phyloP scores from a whole-genome alignment of 2,888 invertebrate species.

The Zootermopsis nevadensis region DNA sequence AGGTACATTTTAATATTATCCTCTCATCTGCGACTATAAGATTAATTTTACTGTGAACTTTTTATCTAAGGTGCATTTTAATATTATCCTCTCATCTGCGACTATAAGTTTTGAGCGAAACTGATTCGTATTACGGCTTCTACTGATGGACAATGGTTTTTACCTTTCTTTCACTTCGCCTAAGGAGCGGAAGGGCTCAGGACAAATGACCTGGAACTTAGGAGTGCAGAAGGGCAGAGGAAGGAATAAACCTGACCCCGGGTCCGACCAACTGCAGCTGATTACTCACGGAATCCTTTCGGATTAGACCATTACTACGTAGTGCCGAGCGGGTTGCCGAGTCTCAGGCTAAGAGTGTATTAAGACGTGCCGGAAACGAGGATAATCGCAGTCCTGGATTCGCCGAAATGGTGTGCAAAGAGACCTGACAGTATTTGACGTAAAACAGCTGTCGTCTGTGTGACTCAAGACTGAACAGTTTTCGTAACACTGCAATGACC shows the following conservation, averaged over 20 bases:
- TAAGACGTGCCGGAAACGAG: not conserved
- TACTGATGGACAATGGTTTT: not conserved
- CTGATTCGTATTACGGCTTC: not conserved
- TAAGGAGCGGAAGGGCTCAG: not conserved
- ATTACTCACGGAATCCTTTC: constrained; percentile 13
- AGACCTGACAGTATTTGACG: not conserved
- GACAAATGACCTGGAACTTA: not conserved
- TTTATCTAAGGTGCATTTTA: too few relatives aligned
- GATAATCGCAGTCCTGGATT: not conserved
- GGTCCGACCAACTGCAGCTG: not conserved
- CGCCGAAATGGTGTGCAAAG: not conserved
- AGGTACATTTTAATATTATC: too few relatives aligned
- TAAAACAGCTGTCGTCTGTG: too few relatives aligned
- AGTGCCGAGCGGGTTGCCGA: not conserved
- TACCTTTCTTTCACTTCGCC: not conserved
- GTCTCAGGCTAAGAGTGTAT: not conserved
- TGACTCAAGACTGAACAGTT: too few relatives aligned
- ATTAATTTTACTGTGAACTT: too few relatives aligned
- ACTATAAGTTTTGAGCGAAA: not conserved
- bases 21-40: too few relatives aligned
- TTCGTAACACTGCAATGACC: too few relatives aligned
- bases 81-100: too few relatives aligned
- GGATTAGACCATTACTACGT: not conserved
- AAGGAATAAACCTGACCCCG: not conserved
- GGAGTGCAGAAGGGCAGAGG: not conserved